Evolutionary conservation across 1,140 invertebrate genomes (phyloP), one percentile per base, ranked within the genome.

Genomic region (Tyrophagus putrescentiae): DNA sequence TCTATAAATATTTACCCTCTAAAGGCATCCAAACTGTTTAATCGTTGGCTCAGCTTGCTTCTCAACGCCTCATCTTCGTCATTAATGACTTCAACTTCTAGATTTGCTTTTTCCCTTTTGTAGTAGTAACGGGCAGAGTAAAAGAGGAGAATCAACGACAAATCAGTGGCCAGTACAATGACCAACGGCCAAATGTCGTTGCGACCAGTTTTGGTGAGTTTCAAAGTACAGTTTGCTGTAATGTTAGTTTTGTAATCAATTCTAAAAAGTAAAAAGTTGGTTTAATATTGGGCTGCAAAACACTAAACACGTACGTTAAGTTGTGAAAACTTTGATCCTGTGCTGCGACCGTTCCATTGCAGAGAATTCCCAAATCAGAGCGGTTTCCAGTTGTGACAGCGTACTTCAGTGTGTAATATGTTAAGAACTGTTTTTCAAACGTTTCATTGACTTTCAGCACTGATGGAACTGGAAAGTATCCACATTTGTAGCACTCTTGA

Each of bases 11-110:
- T n/a, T n/a, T n/a, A n/a, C 7, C 67, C 45, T 7, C 45, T 21
- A 48, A 48, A 48, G 7, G 45, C 45, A 48, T 48, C 45, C 7
- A 48, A 29, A 25, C 21, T 25, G 18, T 48, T 48, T 7, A 48
- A 21, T 48, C 45, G 45, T 48, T 48, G 45, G 31, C 45, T 48
- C 13, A 48, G 23, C 31, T 48, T 48, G 45, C 18, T 48, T 13
- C 31, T 18, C 18, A 48, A 48, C 31, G 23, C 45, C 23, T 48
- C 45, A 48, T n/a, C n/a, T n/a, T n/a, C n/a, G n/a, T n/a, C n/a
- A n/a, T n/a, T n/a, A n/a, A n/a, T n/a, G n/a, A n/a, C n/a, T n/a
- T 48, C 31, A 7, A 48, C 31, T 21, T 21, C 7, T 48, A 29
- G 7, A 25, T 7, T 29, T 13, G 13, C 45, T 48, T 48, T 48